These are phyloP conservation scores for Rhombomys opimus DNA, from an alignment of 2,113 vertebrate genomes.

Conservation along the genomic window DNA sequence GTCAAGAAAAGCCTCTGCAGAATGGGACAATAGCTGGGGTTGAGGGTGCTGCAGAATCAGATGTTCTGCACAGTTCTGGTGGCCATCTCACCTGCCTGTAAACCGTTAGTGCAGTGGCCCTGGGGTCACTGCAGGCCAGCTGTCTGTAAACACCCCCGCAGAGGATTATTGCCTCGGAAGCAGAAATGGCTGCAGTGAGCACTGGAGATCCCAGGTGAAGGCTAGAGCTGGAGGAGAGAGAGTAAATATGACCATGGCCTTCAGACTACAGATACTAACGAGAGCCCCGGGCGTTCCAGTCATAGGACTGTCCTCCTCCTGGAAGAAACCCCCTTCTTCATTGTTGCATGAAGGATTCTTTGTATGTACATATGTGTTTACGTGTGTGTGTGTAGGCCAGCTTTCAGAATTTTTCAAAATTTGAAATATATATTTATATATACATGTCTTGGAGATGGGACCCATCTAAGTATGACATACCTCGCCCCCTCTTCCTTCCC, in stretches of 20 bases:
- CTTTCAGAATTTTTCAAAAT: background rate
- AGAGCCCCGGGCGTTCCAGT: background rate
- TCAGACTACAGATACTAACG: accelerated
- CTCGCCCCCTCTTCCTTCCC: background rate
- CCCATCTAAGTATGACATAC: background rate
- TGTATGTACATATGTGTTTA: too few relatives aligned
- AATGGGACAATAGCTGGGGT: too few relatives aligned
- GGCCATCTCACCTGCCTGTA: too few relatives aligned
- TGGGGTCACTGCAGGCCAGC: background rate
- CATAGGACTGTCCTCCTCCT: background rate
- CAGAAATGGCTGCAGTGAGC: background rate
- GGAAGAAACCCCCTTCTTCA: background rate
- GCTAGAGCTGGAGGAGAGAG: background rate
- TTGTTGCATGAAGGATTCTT: background rate
- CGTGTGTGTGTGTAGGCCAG: background rate
- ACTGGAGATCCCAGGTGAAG: background rate
- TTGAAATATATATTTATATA: background rate
- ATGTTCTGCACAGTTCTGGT: too few relatives aligned
- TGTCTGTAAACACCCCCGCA: background rate
- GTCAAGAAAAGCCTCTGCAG: background rate
- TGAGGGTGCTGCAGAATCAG: background rate
- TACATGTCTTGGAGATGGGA: background rate
- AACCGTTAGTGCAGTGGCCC: background rate
- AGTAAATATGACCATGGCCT: accelerated
- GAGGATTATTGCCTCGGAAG: background rate